Conservation (phyloP, 1,140 invertebrate species). For the Solenopsis fugax region DNA sequence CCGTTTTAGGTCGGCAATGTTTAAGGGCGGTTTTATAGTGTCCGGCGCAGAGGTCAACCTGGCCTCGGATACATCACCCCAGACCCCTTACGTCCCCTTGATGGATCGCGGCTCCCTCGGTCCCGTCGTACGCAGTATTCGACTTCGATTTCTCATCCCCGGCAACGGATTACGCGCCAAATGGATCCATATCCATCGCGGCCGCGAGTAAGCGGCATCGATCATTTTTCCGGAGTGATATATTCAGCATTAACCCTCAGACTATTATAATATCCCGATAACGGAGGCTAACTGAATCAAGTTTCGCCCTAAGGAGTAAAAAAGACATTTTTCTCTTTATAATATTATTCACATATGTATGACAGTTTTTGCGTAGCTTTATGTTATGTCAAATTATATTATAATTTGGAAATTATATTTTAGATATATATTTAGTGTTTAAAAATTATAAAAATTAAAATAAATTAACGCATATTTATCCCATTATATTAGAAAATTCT, state of each 20-base stretch:
- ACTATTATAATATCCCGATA: conserved; percentile 56
- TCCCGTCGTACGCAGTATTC: conserved; percentile 64
- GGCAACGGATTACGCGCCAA: conserved; percentile 73
- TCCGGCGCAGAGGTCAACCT: conserved; percentile 83
- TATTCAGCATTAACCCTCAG: conserved; percentile 38
- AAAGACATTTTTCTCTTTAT: background rate
- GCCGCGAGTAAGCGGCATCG: conserved; percentile 4
- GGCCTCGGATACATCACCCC: conserved; percentile 82
- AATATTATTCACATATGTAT: background rate
- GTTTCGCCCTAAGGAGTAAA: background rate
- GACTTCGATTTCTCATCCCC: conserved; percentile 75
- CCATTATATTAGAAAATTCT: too few species aligned
- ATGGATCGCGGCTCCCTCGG: conserved; percentile 74
- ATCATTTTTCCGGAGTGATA: conserved; percentile 53
- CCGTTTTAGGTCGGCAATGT: conserved; percentile 71
- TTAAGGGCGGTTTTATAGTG: conserved; percentile 84
- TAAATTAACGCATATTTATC: background rate
- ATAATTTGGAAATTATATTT: background rate
- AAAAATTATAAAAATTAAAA: background rate
- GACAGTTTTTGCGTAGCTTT: background rate
- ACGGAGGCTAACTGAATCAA: conserved; percentile 20
- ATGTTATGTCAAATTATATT: background rate
- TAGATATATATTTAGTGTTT: background rate
- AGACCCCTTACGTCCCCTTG: conserved; percentile 72
- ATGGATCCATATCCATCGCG: conserved; percentile 64